Base-by-base conservation (phyloP, 2,113 vertebrate genomes). In the Megalops atlanticus region DNA sequence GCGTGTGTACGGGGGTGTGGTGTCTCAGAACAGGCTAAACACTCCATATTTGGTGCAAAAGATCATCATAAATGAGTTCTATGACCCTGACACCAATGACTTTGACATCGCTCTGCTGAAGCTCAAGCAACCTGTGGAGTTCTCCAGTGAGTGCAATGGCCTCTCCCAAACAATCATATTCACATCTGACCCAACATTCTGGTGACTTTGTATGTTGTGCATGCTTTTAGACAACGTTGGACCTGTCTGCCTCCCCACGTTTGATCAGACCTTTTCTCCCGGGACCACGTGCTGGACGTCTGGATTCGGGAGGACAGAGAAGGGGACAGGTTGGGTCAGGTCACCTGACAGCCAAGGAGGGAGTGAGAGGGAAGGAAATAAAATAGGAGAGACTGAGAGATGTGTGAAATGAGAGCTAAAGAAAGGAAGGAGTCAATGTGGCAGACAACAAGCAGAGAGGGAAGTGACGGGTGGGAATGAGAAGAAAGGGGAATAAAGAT, bases 231-330 rank as follows among this genome's bases (percentile, higher is more conserved):
- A 91, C 76, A 86, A 91, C 18, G 82, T 96, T 33, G 94, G 93
- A 74, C 96, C 97, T 1, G 95, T 91, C 84, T 99, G 97, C 86
- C 92, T 98, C 74, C 97, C 97, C 78, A 87, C 82, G 86, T 80
- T 86, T 0, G 91, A 92, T 40, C 94, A 96, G 90, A 89, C 38
- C 0, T 95, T 97, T 85, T 35, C 68, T 74, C 83, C 87, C 0
- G 92, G 92, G 70, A 86, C 91, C 41, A 83, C 73, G 24, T 98
- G 97, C 90, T 97, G 94, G 95, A 98, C 95, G 80, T 94, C 96
- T 0, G 97, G 97, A 75, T 99, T 97, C 75, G 97, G 97, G 79
- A 95, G 93, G 45, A 92, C 90, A 41, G 15, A 73, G 0, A 52
- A 74, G 11, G 45, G 80, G 71, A 82, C 84, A 80, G 70, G 93